Evolutionary conservation across 2,113 vertebrate species (phyloP), one percentile per base, ranked within the genome.

Genomic region (Anas platyrhynchos): DNA sequence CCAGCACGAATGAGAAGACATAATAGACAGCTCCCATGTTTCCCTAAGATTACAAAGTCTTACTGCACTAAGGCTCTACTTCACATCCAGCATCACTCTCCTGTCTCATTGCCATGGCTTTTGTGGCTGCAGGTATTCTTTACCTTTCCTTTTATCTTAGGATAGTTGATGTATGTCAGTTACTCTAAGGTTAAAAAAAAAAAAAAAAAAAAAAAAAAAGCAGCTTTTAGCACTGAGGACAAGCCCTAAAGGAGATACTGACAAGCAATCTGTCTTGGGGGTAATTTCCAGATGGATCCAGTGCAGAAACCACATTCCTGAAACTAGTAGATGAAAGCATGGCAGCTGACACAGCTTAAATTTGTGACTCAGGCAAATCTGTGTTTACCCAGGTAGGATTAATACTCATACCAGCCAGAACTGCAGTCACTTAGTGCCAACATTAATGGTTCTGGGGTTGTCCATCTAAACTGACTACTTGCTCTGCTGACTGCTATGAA

Each of bases 241-340:
- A 84, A 92, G 65, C 66, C 66, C 81, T 74, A 54, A 81, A 81
- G 63, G 84, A 94, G 65, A 83, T 66, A 81, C 50, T 67, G 69
- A 79, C 73, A 93, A 91, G 83, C 43, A 84, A 65, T 91, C 76
- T 92, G 36, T 88, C 86, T 83, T 29, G 55, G 22, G 9, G 16
- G 61, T 84, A 68, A 94, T 89, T 94, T 93, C 88, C 92, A 96
- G 78, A 69, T 91, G 69, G 79, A 88, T 88, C 74, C 71, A 66
- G 44, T 88, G 78, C 62, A 94, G 87, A 96, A 93, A 75, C 61
- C 65, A 87, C 91, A 96, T 96, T 97, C 91, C 88, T 97, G 88
- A 93, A 91, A 74, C 71, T 71, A 93, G 79, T 38, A 93, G 77
- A 96, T 91, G 72, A 93, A 95, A 94, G 48, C 86, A 89, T 86